Conservation (phyloP, 2,888 invertebrate species). For the Latrodectus elegans region DNA sequence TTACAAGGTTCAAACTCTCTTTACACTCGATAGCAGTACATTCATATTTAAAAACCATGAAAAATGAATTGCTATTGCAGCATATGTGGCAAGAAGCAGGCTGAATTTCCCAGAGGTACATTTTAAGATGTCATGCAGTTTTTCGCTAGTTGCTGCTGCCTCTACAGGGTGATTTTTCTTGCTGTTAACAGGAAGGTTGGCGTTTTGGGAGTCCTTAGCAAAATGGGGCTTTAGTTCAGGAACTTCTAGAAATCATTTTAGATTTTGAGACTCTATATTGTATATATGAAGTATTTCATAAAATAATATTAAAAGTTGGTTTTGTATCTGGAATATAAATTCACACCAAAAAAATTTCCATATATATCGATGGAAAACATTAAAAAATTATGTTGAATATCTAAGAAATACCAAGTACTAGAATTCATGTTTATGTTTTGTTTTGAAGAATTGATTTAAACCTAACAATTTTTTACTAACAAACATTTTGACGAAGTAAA, state of each 20-base stretch:
- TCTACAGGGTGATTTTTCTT: constrained; percentile 14
- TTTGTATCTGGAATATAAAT: too few relatives aligned
- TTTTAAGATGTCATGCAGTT: constrained; percentile 51
- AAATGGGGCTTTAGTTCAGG: not conserved
- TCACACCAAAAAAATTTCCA: too few relatives aligned
- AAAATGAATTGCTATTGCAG: constrained; percentile 59
- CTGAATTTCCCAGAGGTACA: constrained; percentile 47
- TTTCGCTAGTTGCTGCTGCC: constrained; percentile 36
- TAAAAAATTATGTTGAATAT: too few relatives aligned
- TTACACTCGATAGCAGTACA: constrained; percentile 44
- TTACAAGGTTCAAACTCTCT: constrained; percentile 42
- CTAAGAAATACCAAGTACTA: too few relatives aligned
- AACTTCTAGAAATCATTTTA: not conserved
- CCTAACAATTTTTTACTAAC: too few relatives aligned
- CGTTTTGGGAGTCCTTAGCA: constrained; percentile 37
- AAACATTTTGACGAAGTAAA: too few relatives aligned
- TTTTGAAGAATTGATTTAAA: too few relatives aligned
- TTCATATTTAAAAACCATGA: constrained; percentile 60
- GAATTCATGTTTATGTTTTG: too few relatives aligned
- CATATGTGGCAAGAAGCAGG: not conserved
- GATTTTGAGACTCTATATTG: too few relatives aligned
- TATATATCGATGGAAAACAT: too few relatives aligned
- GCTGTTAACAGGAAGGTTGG: constrained; percentile 15
- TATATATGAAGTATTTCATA: too few relatives aligned
- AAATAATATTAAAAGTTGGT: too few relatives aligned